These are phyloP conservation scores for Lonchura striata DNA, from an alignment of 2,113 vertebrate species.

Conservation along the genomic window DNA sequence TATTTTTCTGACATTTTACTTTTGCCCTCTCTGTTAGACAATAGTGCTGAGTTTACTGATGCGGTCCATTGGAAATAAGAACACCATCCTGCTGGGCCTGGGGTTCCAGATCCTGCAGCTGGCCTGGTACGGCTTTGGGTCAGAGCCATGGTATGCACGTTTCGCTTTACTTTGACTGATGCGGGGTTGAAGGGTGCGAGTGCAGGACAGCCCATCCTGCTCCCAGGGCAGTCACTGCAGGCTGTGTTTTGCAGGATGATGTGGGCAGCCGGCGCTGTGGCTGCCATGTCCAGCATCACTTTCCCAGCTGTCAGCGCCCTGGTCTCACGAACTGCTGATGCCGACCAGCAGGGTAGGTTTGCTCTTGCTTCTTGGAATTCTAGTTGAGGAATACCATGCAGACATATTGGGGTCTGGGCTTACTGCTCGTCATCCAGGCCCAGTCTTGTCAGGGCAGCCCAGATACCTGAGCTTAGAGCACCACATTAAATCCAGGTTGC, in stretches of 20 bases:
- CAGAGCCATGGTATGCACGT: constrained; percentile 82
- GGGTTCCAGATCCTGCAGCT: constrained; percentile 88
- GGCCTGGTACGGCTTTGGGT: constrained; percentile 88
- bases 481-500: too few relatives aligned
- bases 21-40: constrained; percentile 64
- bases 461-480: rapidly evolving
- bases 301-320: constrained; percentile 86
- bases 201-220: rapidly evolving
- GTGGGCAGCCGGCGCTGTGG: constrained; percentile 87
- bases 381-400: background rate
- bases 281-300: constrained; percentile 89
- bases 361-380: background rate
- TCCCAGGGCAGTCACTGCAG: background rate
- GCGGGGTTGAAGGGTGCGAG: rapidly evolving
- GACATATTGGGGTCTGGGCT: rapidly evolving
- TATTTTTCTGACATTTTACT: background rate
- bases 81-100: constrained; percentile 85
- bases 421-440: rapidly evolving
- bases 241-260: constrained; percentile 80
- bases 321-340: constrained; percentile 85
- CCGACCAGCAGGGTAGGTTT: constrained; percentile 84
- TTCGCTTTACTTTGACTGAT: background rate
- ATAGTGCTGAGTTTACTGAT: constrained; percentile 88
- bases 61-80: constrained; percentile 90
- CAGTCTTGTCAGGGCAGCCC: background rate